Evolutionary conservation across 2,113 vertebrate genomes (phyloP).

Genomic region (Lampris megalopsis): DNA sequence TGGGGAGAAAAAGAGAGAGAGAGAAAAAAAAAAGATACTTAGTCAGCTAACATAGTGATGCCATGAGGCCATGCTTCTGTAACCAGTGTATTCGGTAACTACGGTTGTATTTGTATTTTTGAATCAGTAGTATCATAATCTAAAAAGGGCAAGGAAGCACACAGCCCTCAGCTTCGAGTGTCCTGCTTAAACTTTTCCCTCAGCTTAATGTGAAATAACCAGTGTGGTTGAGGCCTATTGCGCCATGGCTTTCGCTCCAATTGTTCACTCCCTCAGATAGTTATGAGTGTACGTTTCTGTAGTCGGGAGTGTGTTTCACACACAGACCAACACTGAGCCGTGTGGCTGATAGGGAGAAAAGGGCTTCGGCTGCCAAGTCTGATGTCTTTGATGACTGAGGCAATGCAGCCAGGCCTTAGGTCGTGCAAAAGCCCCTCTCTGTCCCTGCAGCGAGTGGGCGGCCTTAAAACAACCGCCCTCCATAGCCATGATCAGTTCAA

Average conservation of each 20-base stretch:
- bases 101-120: background rate
- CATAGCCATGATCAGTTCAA: slow-evolving; percentile 67
- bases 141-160: background rate
- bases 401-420: slow-evolving; percentile 52
- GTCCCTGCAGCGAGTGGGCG: slow-evolving; percentile 68
- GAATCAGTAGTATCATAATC: background rate
- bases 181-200: background rate
- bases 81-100: background rate
- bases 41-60: slow-evolving; percentile 1
- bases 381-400: slow-evolving; percentile 70
- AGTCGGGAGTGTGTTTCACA: slow-evolving; percentile 18
- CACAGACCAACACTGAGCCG: slow-evolving; percentile 19
- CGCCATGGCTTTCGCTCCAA: background rate
- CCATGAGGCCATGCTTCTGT: slow-evolving; percentile 15
- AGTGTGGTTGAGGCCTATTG: slow-evolving; percentile 14
- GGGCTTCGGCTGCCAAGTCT: slow-evolving; percentile 54
- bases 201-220: background rate
- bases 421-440: slow-evolving; percentile 57
- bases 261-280: slow-evolving; percentile 22
- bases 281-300: slow-evolving; percentile 6
- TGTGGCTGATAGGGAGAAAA: slow-evolving; percentile 60
- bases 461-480: slow-evolving; percentile 71
- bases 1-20: background rate
- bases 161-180: background rate
- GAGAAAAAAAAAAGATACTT: slow-evolving; percentile 35